Percentiles rank a stretch among this genome's conserved stretches.
Conservation (phyloP, 2,113 vertebrate species). For the Plectropomus leopardus region DNA sequence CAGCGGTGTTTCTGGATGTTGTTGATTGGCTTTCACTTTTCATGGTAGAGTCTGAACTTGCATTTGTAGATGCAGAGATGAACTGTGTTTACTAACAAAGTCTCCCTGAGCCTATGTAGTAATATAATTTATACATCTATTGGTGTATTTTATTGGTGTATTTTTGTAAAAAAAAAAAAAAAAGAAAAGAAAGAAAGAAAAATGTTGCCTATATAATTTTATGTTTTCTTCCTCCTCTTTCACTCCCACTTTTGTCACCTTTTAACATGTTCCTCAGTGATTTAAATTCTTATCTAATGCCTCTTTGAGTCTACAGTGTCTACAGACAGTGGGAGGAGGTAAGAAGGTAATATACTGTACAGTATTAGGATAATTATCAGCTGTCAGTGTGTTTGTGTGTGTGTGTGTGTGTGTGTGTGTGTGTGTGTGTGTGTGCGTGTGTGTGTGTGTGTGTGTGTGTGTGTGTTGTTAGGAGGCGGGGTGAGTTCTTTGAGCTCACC, state of each 20-base stretch:
- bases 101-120: too few species aligned
- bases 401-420: constrained; percentile 8
- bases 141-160: too few species aligned
- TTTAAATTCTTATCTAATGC: constrained; percentile 28
- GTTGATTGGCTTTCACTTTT: too few species aligned
- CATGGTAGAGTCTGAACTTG: too few species aligned
- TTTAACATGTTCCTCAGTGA: background rate
- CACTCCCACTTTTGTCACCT: background rate
- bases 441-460: constrained; percentile 44
- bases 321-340: constrained; percentile 40
- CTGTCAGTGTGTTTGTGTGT: background rate
- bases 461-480: constrained; percentile 80
- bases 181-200: too few species aligned
- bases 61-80: too few species aligned
- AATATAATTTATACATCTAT: too few species aligned
- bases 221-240: background rate
- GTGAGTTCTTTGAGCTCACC: constrained; percentile 96
- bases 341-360: constrained; percentile 23
- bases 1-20: too few species aligned
- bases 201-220: too few species aligned
- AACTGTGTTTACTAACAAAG: too few species aligned
- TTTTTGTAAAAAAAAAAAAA: too few species aligned
- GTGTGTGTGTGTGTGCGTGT: constrained; percentile 52
- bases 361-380: constrained; percentile 26
- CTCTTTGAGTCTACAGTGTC: constrained; percentile 34